These are phyloP conservation scores for Conus canariensis DNA, from an alignment of 2,888 invertebrate species.

Conservation along the genomic window DNA sequence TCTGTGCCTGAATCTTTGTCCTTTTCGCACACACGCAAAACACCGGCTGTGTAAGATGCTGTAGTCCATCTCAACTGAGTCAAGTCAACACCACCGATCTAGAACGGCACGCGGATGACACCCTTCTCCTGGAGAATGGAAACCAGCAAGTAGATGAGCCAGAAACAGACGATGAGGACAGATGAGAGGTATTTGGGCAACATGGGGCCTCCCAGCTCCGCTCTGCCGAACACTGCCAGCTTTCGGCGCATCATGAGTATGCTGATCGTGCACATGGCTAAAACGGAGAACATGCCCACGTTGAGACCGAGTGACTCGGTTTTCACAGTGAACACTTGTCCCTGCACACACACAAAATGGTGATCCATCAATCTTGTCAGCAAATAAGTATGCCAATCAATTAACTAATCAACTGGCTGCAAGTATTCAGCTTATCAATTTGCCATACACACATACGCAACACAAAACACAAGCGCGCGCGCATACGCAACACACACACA, in stretches of 20 bases:
- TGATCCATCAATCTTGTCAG: too few species aligned
- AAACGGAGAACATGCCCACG: slow-evolving; percentile 81
- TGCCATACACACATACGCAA: too few species aligned
- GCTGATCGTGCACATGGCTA: slow-evolving; percentile 80
- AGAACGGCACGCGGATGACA: slow-evolving; percentile 49
- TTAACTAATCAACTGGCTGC: slow-evolving; percentile 42
- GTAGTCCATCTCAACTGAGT: too few species aligned
- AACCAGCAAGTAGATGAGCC: slow-evolving; percentile 81
- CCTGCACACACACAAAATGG: slow-evolving; percentile 59
- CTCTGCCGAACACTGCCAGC: slow-evolving; percentile 79
- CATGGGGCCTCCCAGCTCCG: slow-evolving; percentile 82
- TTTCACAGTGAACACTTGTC: slow-evolving; percentile 68
- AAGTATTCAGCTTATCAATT: not conserved
- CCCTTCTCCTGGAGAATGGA: slow-evolving; percentile 74
- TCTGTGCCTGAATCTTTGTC: too few species aligned
- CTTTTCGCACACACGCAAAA: too few species aligned
- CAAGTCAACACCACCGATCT: not conserved
- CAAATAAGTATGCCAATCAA: too few species aligned
- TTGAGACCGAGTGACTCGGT: slow-evolving; percentile 78
- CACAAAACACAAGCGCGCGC: too few species aligned
- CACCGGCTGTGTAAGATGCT: too few species aligned
- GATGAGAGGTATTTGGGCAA: slow-evolving; percentile 77
- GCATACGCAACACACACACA: too few species aligned
- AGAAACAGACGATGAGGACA: slow-evolving; percentile 79
- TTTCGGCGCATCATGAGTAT: slow-evolving; percentile 80